Evolutionary conservation across 2,113 vertebrate genomes (phyloP), one percentile per base, ranked within the genome.

Genomic region (Phrynocephalus versicolor): DNA sequence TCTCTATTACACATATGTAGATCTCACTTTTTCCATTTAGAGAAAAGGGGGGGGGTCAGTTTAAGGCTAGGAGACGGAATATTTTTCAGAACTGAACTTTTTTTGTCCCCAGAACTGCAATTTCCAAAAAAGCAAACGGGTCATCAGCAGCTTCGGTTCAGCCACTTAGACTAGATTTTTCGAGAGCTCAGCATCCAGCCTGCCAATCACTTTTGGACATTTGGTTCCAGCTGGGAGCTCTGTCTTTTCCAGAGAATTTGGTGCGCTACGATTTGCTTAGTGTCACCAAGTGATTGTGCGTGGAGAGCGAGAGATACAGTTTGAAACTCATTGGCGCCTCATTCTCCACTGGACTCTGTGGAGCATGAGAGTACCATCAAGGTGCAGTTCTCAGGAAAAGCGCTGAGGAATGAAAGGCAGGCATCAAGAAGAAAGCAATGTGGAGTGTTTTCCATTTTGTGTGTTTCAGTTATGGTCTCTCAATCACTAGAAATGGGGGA

Each of bases 241-340:
- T 39, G 64, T 78, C 64, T 62, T 78, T 55, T 84, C 69, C 21
- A 57, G 64, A 85, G 69, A 70, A 69, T 57, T 45, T 51, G 60
- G 72, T 51, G 82, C 82, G 64, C n/a, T 74, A n/a, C 75, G 82
- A 84, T 84, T 84, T 45, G 82, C 82, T 64, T 65, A 64, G 72
- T 65, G 58, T 67, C 30, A 41, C 60, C 35, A 30, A 35, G 30
- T 84, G 72, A 84, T 65, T 76, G 62, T 64, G 39, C 55, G 74
- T 67, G 77, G 51, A 62, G 55, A 80, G 21, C 27, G 2, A 71
- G 60, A 75, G 84, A 27, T 51, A 69, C 76, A 39, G 10, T 79
- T 67, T 72, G 15, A 60, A 74, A 6, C 33, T 75, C 13, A 67
- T 85, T 25, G 64, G 45, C 25, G 33, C 27, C 51, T 72, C n/a